These are phyloP conservation scores for Myotis daubentonii DNA, from an alignment of 2,797 vertebrate genomes.

Conservation along the genomic window DNA sequence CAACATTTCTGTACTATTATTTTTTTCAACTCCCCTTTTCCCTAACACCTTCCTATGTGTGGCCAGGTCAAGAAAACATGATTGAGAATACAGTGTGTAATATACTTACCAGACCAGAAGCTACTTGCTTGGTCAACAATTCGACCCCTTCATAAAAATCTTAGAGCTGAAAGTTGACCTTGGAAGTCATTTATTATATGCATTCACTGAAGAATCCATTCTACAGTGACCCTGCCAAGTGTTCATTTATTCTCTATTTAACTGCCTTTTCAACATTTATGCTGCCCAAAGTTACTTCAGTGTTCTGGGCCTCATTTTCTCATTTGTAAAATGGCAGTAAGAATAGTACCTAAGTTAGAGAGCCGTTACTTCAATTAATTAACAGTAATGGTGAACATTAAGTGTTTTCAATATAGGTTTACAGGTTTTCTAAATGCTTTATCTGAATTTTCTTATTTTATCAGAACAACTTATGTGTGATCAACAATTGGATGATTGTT, in stretches of 20 bases:
- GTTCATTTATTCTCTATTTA: neutral
- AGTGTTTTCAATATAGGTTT: neutral
- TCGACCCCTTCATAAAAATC: neutral
- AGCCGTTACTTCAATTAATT: neutral
- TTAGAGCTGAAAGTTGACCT: conserved; percentile 11
- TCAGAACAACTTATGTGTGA: neutral
- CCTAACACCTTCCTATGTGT: neutral
- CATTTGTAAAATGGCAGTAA: neutral
- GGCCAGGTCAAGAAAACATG: neutral
- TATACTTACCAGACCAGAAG: neutral
- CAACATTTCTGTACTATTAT: neutral
- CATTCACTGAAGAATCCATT: neutral
- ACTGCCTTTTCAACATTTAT: neutral
- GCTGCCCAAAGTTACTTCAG: neutral
- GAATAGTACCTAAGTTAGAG: neutral
- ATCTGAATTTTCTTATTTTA: conserved; percentile 15
- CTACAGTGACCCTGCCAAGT: neutral
- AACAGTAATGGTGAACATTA: neutral
- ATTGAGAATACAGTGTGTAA: neutral
- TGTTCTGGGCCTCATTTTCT: neutral
- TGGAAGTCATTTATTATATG: neutral
- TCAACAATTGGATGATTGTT: neutral
- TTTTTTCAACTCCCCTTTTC: neutral
- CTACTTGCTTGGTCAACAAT: neutral
- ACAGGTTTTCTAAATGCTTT: conserved; percentile 33